Percentiles rank a stretch among this genome's conserved stretches.
Conservation (phyloP, 2,113 vertebrate species). For the Platysteira castanea region DNA sequence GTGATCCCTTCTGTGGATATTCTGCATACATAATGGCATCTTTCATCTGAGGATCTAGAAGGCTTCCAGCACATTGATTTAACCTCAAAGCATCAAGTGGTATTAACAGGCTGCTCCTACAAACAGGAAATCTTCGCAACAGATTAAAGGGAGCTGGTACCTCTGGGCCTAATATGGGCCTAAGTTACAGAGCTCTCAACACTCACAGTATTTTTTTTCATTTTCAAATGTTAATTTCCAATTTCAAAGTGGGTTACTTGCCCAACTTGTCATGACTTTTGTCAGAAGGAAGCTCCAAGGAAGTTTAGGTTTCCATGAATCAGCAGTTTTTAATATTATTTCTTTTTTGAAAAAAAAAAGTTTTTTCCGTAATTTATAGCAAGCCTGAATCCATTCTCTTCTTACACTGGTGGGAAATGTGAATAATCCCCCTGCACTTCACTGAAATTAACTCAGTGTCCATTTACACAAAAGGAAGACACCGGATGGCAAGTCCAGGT, state of each 20-base stretch:
- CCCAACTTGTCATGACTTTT: background rate
- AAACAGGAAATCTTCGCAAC: background rate
- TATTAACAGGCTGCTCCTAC: background rate
- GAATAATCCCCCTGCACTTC: background rate
- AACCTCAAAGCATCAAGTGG: background rate
- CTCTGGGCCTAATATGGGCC: background rate
- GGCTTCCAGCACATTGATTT: background rate
- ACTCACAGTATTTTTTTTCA: background rate
- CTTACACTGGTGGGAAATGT: background rate
- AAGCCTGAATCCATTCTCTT: background rate
- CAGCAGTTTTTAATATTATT: background rate
- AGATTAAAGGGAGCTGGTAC: background rate
- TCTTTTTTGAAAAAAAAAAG: fast-evolving
- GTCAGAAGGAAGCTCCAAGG: background rate
- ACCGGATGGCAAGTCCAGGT: fast-evolving
- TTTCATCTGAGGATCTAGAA: background rate
- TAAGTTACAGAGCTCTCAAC: background rate
- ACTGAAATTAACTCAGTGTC: background rate
- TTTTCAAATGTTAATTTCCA: background rate
- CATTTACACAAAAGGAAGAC: background rate
- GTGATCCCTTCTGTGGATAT: background rate
- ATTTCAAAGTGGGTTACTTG: background rate
- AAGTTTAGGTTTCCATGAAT: background rate
- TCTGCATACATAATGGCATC: background rate
- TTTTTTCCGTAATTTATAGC: background rate